Conservation (phyloP, 1,140 invertebrate genomes). For the Colletes gigas region DNA sequence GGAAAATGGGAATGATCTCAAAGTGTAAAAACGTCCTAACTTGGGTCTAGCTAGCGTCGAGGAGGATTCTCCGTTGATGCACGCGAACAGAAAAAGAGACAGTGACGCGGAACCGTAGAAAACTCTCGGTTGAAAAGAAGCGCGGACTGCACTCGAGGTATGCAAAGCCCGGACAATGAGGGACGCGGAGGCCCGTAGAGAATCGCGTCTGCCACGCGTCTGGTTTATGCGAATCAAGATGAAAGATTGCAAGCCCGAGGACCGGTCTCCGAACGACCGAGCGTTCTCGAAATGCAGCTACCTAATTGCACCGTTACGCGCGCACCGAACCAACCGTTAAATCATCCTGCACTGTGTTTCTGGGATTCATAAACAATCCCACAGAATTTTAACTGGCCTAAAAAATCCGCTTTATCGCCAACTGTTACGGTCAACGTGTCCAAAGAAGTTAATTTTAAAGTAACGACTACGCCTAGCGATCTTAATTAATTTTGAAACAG, state of each 20-base stretch:
- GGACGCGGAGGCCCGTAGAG: neutral
- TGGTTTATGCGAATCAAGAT: conserved; percentile 51
- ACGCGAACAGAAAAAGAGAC: neutral
- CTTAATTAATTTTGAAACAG: too few species aligned
- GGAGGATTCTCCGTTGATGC: neutral
- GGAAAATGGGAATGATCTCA: too few species aligned
- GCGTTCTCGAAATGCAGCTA: conserved; percentile 46
- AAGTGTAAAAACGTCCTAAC: too few species aligned
- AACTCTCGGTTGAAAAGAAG: neutral
- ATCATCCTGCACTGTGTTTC: neutral
- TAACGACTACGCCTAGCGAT: too few species aligned
- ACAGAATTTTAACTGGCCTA: neutral
- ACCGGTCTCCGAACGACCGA: conserved; percentile 24
- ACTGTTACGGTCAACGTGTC: neutral
- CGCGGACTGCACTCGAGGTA: too few species aligned
- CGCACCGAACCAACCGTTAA: conserved; percentile 28
- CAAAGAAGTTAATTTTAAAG: neutral
- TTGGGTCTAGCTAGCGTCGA: neutral
- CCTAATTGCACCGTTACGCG: conserved; percentile 57
- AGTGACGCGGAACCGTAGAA: neutral
- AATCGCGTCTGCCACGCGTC: conserved; percentile 54
- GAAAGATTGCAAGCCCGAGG: conserved; percentile 51
- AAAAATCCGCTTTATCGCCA: neutral
- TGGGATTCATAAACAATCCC: neutral
- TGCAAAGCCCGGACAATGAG: too few species aligned